Conservation (phyloP, 2,113 vertebrate species). For the Chloropsis cyanopogon region DNA sequence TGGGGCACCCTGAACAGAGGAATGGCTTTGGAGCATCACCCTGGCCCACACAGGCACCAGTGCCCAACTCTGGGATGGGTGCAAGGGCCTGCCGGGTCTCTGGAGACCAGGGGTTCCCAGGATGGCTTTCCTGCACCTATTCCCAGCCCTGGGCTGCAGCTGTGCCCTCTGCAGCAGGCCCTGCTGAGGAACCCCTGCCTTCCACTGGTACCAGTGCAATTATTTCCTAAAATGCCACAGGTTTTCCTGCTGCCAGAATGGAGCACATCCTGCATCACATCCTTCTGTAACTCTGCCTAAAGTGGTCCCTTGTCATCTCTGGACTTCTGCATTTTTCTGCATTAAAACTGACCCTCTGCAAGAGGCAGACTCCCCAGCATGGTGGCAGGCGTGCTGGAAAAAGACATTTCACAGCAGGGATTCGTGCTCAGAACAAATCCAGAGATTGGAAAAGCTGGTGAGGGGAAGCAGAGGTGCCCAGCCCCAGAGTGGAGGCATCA, state of each 20-base stretch:
- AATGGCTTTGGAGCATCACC: not conserved
- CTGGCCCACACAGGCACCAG: not conserved
- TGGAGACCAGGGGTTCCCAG: not conserved
- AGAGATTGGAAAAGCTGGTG: not conserved
- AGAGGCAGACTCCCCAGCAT: not conserved
- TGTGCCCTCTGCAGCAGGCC: not conserved
- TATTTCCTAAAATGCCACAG: not conserved
- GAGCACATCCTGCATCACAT: accelerated
- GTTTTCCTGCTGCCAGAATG: not conserved
- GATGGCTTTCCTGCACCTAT: not conserved
- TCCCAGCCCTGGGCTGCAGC: not conserved
- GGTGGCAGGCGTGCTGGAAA: not conserved
- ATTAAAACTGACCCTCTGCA: not conserved
- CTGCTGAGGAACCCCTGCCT: not conserved
- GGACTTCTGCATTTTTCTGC: not conserved
- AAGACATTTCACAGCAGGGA: not conserved
- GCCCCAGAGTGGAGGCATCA: accelerated
- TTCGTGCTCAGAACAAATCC: not conserved
- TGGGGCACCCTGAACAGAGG: not conserved
- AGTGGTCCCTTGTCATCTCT: not conserved
- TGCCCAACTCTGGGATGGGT: not conserved
- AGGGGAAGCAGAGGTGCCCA: not conserved
- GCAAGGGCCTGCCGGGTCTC: not conserved
- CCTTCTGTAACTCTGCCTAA: too few relatives aligned
- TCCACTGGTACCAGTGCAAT: not conserved